Base-by-base conservation (phyloP, 2,797 vertebrate genomes). In the Pangasius macronema region DNA sequence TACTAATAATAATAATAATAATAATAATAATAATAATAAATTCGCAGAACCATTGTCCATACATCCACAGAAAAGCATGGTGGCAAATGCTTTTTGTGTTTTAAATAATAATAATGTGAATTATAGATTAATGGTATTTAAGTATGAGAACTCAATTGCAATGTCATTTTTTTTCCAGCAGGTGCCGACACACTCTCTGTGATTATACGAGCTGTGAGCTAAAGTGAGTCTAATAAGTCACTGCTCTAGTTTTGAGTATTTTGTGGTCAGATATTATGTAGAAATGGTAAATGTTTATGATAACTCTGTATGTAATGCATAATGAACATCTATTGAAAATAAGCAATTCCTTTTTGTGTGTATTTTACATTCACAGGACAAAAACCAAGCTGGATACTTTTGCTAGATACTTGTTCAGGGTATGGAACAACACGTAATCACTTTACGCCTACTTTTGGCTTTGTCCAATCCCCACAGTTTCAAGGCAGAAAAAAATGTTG, bases 151-250 rank as follows among this genome's bases (percentile, higher is more conserved):
- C 2, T 39, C 10, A 22, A 39, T 11, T 85, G 83, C 42, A 65
- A 72, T 85, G 9, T 30, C 55, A 63, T 5, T n/a, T 5, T 68
- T 16, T 16, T 5, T 42, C 83, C 87, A 85, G 67, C 67, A 88
- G 83, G 39, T 82, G 87, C 65, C 65, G 73, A 51, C 55, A 46
- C 42, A 65, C 14, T 63, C 42, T 75, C 76, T 39, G 30, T 82
- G 46, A 73, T 81, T 61, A 61, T 5, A 75, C 39, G 4, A 73
- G 22, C 49, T 33, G 33, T 3, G 13, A 0, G 14, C n/a, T 20
- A 49, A 65, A 82, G 59, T 27, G 3, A 30, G 81, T 49, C 39
- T 30, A 14, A 20, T 14, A 5, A 51, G 27, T 30, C 16, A 20
- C 3, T 30, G 1, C 5, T 65, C 16, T 9, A 49, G 16, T 67